Percentiles rank a stretch among this genome's conserved stretches.
Evolutionary conservation across 2,797 vertebrate species (phyloP).

Genomic region (Varecia variegata): DNA sequence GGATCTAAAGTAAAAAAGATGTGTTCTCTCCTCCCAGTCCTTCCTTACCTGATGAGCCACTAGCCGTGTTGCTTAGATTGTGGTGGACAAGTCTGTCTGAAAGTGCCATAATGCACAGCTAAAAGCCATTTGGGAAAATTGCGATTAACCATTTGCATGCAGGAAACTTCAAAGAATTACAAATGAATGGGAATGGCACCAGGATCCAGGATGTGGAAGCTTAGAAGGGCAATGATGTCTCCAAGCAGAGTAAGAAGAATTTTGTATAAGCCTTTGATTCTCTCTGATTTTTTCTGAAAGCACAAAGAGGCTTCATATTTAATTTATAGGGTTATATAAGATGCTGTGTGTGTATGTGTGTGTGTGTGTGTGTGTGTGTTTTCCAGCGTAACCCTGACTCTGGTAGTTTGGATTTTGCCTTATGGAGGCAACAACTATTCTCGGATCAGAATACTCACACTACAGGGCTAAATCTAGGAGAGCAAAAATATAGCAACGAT

Average conservation of each 20-base stretch:
- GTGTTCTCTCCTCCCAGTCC: background rate
- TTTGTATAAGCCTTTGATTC: slow-evolving; percentile 56
- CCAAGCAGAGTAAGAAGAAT: slow-evolving; percentile 51
- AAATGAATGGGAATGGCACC: background rate
- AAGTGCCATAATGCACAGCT: slow-evolving; percentile 29
- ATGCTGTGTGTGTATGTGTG: background rate
- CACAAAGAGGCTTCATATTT: slow-evolving; percentile 62
- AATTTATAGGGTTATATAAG: slow-evolving; percentile 58
- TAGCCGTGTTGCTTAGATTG: background rate
- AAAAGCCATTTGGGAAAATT: slow-evolving; percentile 26
- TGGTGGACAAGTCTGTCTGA: background rate
- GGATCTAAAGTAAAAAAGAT: background rate
- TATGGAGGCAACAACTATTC: slow-evolving; percentile 72
- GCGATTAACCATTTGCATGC: slow-evolving; percentile 50
- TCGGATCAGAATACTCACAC: slow-evolving; percentile 70
- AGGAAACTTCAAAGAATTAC: background rate
- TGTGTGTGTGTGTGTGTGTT: background rate
- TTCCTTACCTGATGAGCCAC: background rate
- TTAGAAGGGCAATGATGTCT: background rate
- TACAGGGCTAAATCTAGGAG: slow-evolving; percentile 69
- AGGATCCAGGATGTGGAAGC: background rate
- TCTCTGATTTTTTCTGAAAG: slow-evolving; percentile 62
- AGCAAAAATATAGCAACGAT: slow-evolving; percentile 68
- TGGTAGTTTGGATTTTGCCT: slow-evolving; percentile 69
- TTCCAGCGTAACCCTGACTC: slow-evolving; percentile 65